Evolutionary conservation across 2,113 vertebrate species (phyloP).

Genomic region (Lota lota): DNA sequence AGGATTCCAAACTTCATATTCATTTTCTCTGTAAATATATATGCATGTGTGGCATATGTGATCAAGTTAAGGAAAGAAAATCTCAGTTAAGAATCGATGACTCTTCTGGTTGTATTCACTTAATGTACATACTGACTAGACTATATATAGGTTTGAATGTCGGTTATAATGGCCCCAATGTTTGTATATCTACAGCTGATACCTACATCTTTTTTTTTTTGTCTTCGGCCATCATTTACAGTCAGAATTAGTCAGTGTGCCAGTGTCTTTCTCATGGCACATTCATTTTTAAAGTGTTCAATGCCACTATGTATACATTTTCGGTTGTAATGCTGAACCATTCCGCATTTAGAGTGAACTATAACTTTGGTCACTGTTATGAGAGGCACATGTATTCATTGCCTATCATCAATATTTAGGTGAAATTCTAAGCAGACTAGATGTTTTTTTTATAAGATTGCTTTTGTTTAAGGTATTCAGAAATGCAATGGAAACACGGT

Average conservation of each 20-base stretch:
- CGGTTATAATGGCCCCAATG: not conserved
- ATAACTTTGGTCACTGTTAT: slow-evolving; percentile 44
- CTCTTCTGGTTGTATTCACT: not conserved
- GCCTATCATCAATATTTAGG: slow-evolving; percentile 11
- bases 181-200: slow-evolving; percentile 14
- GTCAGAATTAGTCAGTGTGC: slow-evolving; percentile 7
- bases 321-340: slow-evolving; percentile 36
- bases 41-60: not conserved
- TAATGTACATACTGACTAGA: slow-evolving; percentile 14
- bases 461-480: slow-evolving; percentile 21
- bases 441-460: slow-evolving; percentile 12
- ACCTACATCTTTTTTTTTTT: slow-evolving; percentile 3
- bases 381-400: slow-evolving; percentile 5
- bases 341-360: slow-evolving; percentile 45
- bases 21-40: too few species aligned
- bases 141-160: not conserved
- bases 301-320: slow-evolving; percentile 3
- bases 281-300: slow-evolving; percentile 12
- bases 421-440: too few species aligned
- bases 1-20: not conserved
- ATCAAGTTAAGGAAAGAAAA: not conserved
- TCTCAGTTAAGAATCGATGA: not conserved
- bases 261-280: slow-evolving; percentile 30
- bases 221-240: not conserved
- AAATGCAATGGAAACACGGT: not conserved